Conservation (phyloP, 2,888 invertebrate species). For the Lingula anatina region DNA sequence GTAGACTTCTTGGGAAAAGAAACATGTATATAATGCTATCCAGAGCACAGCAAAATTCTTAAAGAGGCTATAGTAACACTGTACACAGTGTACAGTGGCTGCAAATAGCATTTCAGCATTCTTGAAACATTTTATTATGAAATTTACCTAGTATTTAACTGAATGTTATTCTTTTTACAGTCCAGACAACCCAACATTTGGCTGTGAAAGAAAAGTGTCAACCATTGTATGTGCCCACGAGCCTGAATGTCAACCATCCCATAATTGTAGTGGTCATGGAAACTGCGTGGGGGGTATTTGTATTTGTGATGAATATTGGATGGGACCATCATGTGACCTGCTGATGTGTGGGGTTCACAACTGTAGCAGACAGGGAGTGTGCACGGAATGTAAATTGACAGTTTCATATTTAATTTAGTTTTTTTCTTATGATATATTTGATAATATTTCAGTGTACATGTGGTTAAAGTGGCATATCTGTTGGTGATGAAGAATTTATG, state of each 20-base stretch:
- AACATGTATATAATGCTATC: too few species aligned
- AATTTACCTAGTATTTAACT: too few species aligned
- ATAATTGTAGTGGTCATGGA: slow-evolving; percentile 45
- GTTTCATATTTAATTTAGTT: not conserved
- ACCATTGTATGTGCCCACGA: slow-evolving; percentile 48
- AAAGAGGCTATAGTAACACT: too few species aligned
- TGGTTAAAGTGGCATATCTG: too few species aligned
- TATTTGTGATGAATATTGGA: slow-evolving; percentile 39
- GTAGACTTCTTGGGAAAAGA: too few species aligned
- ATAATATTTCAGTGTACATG: too few species aligned
- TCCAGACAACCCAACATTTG: slow-evolving; percentile 23
- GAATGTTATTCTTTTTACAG: slow-evolving; percentile 11
- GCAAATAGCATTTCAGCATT: too few species aligned
- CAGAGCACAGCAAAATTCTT: too few species aligned
- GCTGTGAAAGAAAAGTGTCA: slow-evolving; percentile 38
- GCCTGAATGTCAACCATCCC: slow-evolving; percentile 29
- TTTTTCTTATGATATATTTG: not conserved
- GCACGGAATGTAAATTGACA: slow-evolving; percentile 25
- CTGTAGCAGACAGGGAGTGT: slow-evolving; percentile 42
- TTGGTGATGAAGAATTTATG: too few species aligned
- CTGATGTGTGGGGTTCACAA: slow-evolving; percentile 30
- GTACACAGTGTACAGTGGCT: too few species aligned
- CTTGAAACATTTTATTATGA: too few species aligned
- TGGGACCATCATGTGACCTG: slow-evolving; percentile 33
- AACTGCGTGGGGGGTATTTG: slow-evolving; percentile 39